These are phyloP conservation scores for Catocala nupta DNA, from an alignment of 2,888 invertebrate species.

Conservation along the genomic window DNA sequence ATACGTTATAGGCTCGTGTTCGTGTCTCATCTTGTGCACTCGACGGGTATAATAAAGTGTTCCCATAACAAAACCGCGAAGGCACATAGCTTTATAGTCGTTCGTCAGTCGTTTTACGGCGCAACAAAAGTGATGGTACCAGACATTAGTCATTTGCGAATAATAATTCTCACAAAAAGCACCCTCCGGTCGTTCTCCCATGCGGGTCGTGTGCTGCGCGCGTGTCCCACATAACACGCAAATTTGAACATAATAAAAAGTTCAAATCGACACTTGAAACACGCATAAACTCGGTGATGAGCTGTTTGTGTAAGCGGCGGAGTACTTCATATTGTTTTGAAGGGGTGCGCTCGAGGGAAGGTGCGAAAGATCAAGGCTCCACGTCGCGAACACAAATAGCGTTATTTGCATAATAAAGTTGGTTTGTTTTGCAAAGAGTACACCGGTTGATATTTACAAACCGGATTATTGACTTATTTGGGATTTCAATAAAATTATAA, in stretches of 20 bases:
- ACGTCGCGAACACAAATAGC: conserved; percentile 58
- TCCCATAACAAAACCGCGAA: conserved; percentile 60
- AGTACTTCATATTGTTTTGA: conserved; percentile 49
- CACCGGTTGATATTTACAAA: conserved; percentile 80
- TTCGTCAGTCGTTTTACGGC: conserved; percentile 59
- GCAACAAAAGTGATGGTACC: conserved; percentile 57
- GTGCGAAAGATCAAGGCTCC: conserved; percentile 75
- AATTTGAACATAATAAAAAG: conserved; percentile 78
- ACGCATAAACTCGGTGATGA: conserved; percentile 65
- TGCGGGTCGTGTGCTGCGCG: conserved; percentile 84
- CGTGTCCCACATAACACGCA: conserved; percentile 83
- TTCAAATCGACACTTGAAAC: conserved; percentile 71
- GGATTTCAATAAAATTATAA: conserved; percentile 45
- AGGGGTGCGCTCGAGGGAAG: conserved; percentile 70
- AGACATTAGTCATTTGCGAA: conserved; percentile 66
- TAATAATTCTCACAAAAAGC: conserved; percentile 63
- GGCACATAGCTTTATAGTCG: conserved; percentile 54
- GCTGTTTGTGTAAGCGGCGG: conserved; percentile 57
- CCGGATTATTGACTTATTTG: conserved; percentile 61
- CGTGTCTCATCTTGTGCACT: conserved; percentile 39
- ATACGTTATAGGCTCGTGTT: conserved; percentile 32
- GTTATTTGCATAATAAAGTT: conserved; percentile 73
- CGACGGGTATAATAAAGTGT: conserved; percentile 54
- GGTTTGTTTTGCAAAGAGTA: conserved; percentile 63
- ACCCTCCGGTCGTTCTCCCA: conserved; percentile 58